Evolutionary conservation across 1,140 invertebrate species (phyloP), one percentile per base, ranked within the genome.

Genomic region (Ectropis grisescens): DNA sequence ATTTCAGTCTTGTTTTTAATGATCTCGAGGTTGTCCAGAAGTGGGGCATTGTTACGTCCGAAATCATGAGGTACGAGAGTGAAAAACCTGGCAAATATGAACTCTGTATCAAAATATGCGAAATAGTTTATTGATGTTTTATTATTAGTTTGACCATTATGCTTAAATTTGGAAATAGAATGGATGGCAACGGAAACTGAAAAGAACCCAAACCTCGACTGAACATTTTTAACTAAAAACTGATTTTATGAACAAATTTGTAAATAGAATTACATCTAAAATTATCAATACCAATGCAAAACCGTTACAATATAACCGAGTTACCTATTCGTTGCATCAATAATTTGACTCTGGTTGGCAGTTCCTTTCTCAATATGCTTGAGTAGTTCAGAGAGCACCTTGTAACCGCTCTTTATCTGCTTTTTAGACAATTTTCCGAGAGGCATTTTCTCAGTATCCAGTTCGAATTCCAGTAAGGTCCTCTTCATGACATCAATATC

Each of bases 401-500:
- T 78, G 61, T 93, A 99, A 0, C 96, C 97, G 29, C 88, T 84
- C 57, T 93, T 87, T 22, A 99, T 91, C 82, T 99, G 96, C 41
- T 90, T 90, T 57, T 92, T 90, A 7, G 96, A 98, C 0, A 99
- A 68, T 84, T 99, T 99, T 27, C 97, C 97, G 1, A 99, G 81
- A 0, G 97, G 97, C 96, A 99, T 97, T 82, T 98, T 98, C 31
- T 97, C 94, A 47, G 94, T 86, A 82, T 99, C 97, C 51, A 98
- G 87, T 79, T 98, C 95, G 86, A 97, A 98, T 69, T 98, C 96
- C 48, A 94, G 58, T 88, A 99, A 90, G 2, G 93, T 90, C 72
- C 91, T 89, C 53, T 97, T 96, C 96, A 99, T 98, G 5, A 82
- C 83, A 29, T 95, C 87, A 1, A 98, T 86, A 81, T 99, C 93